Evolutionary conservation across 2,113 vertebrate genomes (phyloP).

Genomic region (rabbit (Oryctolagus cuniculus)): mOryCun1.1 NC_091444.1:32521501-32522000

Average conservation of each 20-base stretch:
- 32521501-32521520: background rate
- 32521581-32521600: conserved; percentile 72
- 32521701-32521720: conserved; percentile 77
- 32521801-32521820: conserved; percentile 35
- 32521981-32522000: conserved; percentile 90
- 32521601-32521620: conserved; percentile 61
- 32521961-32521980: conserved; percentile 92
- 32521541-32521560: conserved; percentile 57
- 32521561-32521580: conserved; percentile 51
- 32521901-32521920: conserved; percentile 91
- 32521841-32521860: conserved; percentile 85
- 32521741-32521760: conserved; percentile 76
- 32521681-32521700: conserved; percentile 44
- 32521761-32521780: conserved; percentile 76
- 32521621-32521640: background rate
- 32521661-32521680: conserved; percentile 68
- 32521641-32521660: conserved; percentile 67
- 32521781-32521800: conserved; percentile 68
- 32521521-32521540: conserved; percentile 53
- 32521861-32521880: conserved; percentile 87
- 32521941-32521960: conserved; percentile 92
- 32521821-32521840: conserved; percentile 70
- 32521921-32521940: conserved; percentile 88
- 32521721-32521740: conserved; percentile 80
- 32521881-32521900: conserved; percentile 88